Evolutionary conservation across 2,113 vertebrate genomes (phyloP).

Genomic region (Cyprinus carpio): DNA sequence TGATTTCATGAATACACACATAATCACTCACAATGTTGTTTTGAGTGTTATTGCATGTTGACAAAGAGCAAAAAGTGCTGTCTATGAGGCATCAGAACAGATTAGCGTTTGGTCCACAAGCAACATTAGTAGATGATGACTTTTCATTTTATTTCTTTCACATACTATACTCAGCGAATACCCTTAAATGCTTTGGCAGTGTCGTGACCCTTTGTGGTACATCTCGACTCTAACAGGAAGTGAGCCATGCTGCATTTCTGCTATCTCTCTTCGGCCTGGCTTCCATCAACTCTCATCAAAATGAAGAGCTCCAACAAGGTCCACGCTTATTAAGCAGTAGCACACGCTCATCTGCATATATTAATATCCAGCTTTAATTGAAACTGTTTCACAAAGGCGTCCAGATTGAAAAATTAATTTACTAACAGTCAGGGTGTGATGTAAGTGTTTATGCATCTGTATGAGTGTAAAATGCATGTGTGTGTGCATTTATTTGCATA

Average conservation of each 20-base stretch:
- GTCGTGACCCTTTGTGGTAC: background rate
- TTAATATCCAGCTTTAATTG: constrained; percentile 48
- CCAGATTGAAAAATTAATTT: constrained; percentile 40
- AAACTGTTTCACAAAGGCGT: constrained; percentile 6
- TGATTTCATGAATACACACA: background rate
- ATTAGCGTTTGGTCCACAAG: background rate
- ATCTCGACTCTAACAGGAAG: background rate
- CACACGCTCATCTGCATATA: constrained; percentile 49
- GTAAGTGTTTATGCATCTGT: constrained; percentile 41
- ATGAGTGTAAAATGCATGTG: constrained; percentile 18
- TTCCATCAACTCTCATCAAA: background rate
- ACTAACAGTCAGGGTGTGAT: constrained; percentile 28
- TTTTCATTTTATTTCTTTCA: background rate
- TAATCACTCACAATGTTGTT: background rate
- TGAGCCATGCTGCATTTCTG: background rate
- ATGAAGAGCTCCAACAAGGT: background rate
- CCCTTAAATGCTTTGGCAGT: background rate
- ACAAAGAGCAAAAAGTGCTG: constrained; percentile 18
- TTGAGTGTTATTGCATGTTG: background rate
- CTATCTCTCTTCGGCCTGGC: background rate
- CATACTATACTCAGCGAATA: background rate
- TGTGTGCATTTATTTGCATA: background rate
- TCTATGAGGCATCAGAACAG: background rate
- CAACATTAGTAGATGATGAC: background rate
- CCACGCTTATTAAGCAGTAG: constrained; percentile 46